Base-by-base conservation (phyloP, 2,113 vertebrate genomes). In the Tichodroma muraria region DNA sequence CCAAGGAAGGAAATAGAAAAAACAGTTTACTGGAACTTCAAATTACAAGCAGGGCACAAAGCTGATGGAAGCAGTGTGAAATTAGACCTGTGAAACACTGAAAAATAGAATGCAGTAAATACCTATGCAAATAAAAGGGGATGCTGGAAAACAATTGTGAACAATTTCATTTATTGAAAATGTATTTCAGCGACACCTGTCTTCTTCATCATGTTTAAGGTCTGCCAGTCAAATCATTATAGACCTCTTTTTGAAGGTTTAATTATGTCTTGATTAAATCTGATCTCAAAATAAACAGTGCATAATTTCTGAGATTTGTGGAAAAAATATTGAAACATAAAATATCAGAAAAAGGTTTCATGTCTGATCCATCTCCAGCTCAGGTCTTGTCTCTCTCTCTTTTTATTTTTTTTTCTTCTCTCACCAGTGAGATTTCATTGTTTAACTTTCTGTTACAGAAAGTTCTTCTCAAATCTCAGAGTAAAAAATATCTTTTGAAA, bases 1-100 rank as follows among this genome's bases (percentile, higher is more conserved):
- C 79, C 69, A 96, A 90, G 79, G 90, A 97, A 93, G 75, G 21
- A 94, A 93, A 49, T 37, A 75, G 75, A 90, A 86, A 95, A 95
- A 53, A 82, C 37, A 78, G 68, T 97, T 89, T 96, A 92, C 54
- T 76, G 61, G 54, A 89, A 93, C 89, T 95, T 97, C 64, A 77
- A 92, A 73, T 88, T 93, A 82, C 69, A 82, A 83, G 40, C 42
- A 91, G 50, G 57, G 8, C 56, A 31, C 66, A 91, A 91, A 57
- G 28, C 84, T 87, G 70, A 56, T 50, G 68, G 90, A 95, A 24
- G 30, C 10, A 73, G 60, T 80, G 70, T 76, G 61, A 94, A 80
- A 96, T 65, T 84, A 85, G 30, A 92, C 57, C 52, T 82, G 68
- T 78, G 33, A 80, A 91, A 84, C 28, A 31, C 10, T 25, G 47